Percentiles rank a stretch among this genome's conserved stretches.
Conservation (phyloP, 2,888 invertebrate genomes). For the Cerastis leucographa region DNA sequence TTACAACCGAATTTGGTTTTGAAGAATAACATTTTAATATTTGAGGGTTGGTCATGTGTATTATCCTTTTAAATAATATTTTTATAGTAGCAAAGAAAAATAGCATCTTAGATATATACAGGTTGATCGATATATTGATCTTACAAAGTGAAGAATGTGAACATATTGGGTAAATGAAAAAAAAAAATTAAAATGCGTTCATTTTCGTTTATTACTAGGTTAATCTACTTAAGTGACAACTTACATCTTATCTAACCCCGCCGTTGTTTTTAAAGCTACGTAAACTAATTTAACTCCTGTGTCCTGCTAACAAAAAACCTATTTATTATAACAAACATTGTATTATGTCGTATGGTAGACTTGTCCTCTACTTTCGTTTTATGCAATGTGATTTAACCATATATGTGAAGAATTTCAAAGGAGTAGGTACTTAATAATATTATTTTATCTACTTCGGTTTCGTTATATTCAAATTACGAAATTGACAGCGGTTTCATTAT, state of each 20-base stretch:
- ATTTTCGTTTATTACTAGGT: background rate
- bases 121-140: too few relatives aligned
- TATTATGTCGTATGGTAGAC: background rate
- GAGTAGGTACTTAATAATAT: too few relatives aligned
- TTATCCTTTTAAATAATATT: slow-evolving; percentile 22
- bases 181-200: background rate
- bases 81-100: slow-evolving; percentile 20
- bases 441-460: too few relatives aligned
- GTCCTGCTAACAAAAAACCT: background rate
- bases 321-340: background rate
- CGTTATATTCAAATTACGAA: too few relatives aligned
- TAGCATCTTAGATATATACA: background rate
- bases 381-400: background rate
- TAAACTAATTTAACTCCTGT: background rate
- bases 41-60: slow-evolving; percentile 15
- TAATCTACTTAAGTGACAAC: background rate
- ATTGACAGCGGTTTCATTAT: too few relatives aligned
- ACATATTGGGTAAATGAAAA: too few relatives aligned
- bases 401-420: background rate
- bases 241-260: background rate
- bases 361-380: background rate
- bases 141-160: background rate
- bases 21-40: slow-evolving; percentile 37
- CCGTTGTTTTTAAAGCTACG: background rate
- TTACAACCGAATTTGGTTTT: slow-evolving; percentile 34